A percentile compares a stretch with the other conserved stretches of the same genome.
These are phyloP conservation scores for Heliornis fulica DNA, from an alignment of 2,113 vertebrate species.

Conservation along the genomic window DNA sequence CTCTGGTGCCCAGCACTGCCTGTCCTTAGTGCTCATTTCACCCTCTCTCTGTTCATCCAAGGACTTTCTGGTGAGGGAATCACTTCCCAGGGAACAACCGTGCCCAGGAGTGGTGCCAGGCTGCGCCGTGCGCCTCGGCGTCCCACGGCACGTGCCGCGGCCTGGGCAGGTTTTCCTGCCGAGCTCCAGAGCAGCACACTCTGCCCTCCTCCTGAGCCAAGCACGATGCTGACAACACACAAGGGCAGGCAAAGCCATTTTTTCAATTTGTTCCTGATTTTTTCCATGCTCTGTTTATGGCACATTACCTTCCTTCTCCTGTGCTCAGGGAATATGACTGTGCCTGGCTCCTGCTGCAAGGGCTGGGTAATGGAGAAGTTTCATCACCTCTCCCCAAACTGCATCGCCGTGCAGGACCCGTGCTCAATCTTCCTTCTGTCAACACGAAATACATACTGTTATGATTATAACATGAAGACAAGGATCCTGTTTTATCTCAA, in stretches of 20 bases:
- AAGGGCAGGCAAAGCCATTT: background rate
- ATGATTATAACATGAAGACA: conserved; percentile 45
- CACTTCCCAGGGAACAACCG: accelerated
- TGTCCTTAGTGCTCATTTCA: background rate
- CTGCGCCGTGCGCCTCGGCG: accelerated
- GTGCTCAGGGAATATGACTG: background rate
- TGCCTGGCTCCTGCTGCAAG: background rate
- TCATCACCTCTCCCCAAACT: conserved; percentile 43
- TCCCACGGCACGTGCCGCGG: accelerated
- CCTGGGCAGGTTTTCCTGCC: background rate
- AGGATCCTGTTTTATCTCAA: conserved; percentile 54
- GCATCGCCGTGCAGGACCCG: background rate
- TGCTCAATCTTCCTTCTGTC: conserved; percentile 46
- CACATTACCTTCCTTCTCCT: background rate
- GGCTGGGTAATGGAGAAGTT: conserved; percentile 45
- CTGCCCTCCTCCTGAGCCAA: background rate
- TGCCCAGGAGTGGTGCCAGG: background rate
- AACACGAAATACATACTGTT: conserved; percentile 25
- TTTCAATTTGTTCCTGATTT: background rate
- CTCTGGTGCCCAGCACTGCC: background rate
- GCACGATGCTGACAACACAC: background rate
- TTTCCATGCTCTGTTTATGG: background rate
- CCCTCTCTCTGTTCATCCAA: accelerated
- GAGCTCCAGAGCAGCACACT: background rate
- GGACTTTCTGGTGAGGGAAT: background rate